Evolutionary conservation across 23 tunicate genomes (phyloP).

Genomic region (Trididemnum nubilum): DNA sequence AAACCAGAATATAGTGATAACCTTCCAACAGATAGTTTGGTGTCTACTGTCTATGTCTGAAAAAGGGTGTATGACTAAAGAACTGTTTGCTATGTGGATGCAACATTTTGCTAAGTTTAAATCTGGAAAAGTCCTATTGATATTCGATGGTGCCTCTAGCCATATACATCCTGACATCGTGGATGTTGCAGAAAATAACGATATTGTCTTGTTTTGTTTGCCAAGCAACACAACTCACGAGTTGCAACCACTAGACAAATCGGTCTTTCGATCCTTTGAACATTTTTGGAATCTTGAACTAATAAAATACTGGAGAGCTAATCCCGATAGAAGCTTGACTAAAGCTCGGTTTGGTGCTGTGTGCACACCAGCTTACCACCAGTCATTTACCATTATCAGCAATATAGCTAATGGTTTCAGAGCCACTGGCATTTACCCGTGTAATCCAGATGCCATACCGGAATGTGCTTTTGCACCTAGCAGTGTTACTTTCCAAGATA

Average conservation of each 20-base stretch:
- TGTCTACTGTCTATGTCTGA: slow-evolving; percentile 32
- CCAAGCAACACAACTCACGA: slow-evolving; percentile 39
- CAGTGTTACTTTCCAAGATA: slow-evolving; percentile 11
- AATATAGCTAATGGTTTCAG: slow-evolving; percentile 37
- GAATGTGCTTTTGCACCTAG: slow-evolving; percentile 52
- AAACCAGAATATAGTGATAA: slow-evolving; percentile 35
- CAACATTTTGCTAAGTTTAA: slow-evolving; percentile 36
- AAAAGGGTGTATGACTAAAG: slow-evolving; percentile 29
- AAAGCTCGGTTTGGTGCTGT: slow-evolving; percentile 39
- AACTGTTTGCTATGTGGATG: slow-evolving; percentile 14
- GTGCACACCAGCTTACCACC: slow-evolving; percentile 45
- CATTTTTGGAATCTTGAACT: slow-evolving; percentile 44
- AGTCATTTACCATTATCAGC: slow-evolving; percentile 16
- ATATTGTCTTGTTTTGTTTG: slow-evolving; percentile 20
- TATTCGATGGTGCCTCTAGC: slow-evolving; percentile 37
- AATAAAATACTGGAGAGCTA: slow-evolving; percentile 42
- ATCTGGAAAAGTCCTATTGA: slow-evolving; percentile 24
- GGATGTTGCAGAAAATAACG: slow-evolving; percentile 27
- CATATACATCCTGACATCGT: slow-evolving; percentile 26
- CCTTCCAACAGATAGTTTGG: slow-evolving; percentile 21
- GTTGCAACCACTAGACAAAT: slow-evolving; percentile 29
- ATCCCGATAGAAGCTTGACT: slow-evolving; percentile 28
- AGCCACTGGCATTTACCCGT: slow-evolving; percentile 44
- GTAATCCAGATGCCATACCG: slow-evolving; percentile 31
- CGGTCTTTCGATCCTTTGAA: slow-evolving; percentile 33